Evolutionary conservation across 2,797 vertebrate genomes (phyloP), one percentile per base, ranked within the genome.

Genomic region (Garrulus glandarius): DNA sequence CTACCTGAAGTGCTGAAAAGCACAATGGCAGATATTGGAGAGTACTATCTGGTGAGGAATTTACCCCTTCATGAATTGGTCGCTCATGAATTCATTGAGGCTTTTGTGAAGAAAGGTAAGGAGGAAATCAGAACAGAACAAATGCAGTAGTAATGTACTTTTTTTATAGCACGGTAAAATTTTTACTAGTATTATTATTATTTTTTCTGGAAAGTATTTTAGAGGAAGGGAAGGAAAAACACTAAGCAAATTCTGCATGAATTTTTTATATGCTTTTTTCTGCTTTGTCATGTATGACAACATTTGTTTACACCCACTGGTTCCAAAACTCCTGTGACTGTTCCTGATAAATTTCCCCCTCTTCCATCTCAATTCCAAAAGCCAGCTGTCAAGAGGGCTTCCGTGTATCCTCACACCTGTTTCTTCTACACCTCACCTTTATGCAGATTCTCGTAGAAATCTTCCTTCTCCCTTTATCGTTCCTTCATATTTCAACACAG

Each of bases 41-140:
- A 98, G 15, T 99, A 99, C 93, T 99, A 98, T 86, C 69, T 98
- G 80, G 97, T 99, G 96, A 98, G 96, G 89, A 97, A 98, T 30
- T 96, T 99, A 65, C 96, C 98, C 0, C n/a, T 99, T 37, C 93
- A 98, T 74, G 98, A 98, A 71, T 93, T 99, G 41, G 91, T 99
- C 4, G 37, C 98, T 61, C 94, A 92, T 1, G 93, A 98, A 36
- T 99, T 99, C 95, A 96, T 99, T 70, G 96, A 98, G 80, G 92
- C 88, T 1, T 98, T 98, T 5, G 96, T 99, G 34, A 98, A 98
- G 89, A 98, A 98, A 91, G 99, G 99, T 99, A 97, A 97, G 97
- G 49, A 79, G 63, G 41, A 60, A 76, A 72, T 81, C 6, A 22
- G 50, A 87, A 72, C 20, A 4, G 34, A 63, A 30, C 6, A 27